phyloP scores from a whole-genome alignment of 30 jellyfish, hydroid and myxozoan species.

The Aurelia aurita complex sp. Pacific region DNA sequence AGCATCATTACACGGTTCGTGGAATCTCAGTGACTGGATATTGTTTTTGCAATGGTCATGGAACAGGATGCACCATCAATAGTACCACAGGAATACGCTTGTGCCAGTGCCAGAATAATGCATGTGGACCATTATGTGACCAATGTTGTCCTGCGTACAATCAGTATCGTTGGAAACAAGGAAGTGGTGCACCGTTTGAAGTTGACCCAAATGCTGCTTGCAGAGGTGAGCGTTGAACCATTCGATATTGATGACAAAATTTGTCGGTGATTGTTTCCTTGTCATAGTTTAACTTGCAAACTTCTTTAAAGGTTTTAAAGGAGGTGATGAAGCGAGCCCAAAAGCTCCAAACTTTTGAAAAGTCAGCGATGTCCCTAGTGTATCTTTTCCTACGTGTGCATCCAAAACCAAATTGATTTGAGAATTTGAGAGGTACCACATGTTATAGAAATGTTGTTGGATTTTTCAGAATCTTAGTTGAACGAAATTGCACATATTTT shows the following conservation, averaged over 20 bases:
- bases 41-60: conserved; percentile 94
- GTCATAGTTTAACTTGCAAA: too few species aligned
- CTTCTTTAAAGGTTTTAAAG: too few species aligned
- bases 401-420: too few species aligned
- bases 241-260: neutral
- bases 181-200: conserved; percentile 73
- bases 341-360: too few species aligned
- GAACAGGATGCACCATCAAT: conserved; percentile 71
- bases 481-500: too few species aligned
- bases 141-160: conserved; percentile 86
- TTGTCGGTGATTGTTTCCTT: too few species aligned
- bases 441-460: too few species aligned
- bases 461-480: too few species aligned
- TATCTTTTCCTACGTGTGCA: too few species aligned
- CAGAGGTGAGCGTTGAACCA: conserved; percentile 51
- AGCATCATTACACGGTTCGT: conserved; percentile 88
- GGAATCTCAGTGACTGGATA: conserved; percentile 71
- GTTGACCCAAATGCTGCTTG: conserved; percentile 78
- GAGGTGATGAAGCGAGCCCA: too few species aligned
- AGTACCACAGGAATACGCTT: conserved; percentile 51
- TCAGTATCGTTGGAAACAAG: conserved; percentile 84
- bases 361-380: too few species aligned
- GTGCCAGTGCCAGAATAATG: conserved; percentile 84
- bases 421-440: too few species aligned
- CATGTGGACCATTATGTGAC: conserved; percentile 88